Evolutionary conservation across 2,113 vertebrate genomes (phyloP), one percentile per base, ranked within the genome.

Genomic region (Manacus vitellinus): DNA sequence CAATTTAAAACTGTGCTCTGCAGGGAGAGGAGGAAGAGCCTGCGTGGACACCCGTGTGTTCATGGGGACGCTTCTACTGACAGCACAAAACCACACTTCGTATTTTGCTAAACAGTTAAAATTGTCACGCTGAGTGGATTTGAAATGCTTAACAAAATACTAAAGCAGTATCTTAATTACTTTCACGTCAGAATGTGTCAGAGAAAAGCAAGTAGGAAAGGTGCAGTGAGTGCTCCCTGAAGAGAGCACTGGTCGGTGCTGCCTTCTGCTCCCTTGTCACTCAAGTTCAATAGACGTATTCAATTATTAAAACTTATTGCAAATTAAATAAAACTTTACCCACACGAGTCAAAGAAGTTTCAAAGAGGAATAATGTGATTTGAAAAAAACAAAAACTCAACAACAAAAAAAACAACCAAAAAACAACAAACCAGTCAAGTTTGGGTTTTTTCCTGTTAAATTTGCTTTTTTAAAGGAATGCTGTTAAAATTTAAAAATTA

Each of bases 81-180:
- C 9, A 24, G 25, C 23, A 9, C 33, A 68, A 85, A 20, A 4
- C 2, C 5, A 0, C 8, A 12, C 4, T 56, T 37, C 9, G 1
- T 19, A 8, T 23, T 92, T 78, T 25, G 24, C 33, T 41, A 9
- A 78, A 21, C 12, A 10, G 24, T 54, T 65, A 6, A 49, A 86
- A 59, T 37, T 2, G 22, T 5, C 2, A 3, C 2, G 6, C 14
- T n/a, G 19, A 82, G 78, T 1, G 2, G 12, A 54, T 84, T 56
- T 66, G 30, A 71, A 74, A 56, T 25, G 30, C 35, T 61, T 54
- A 15, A n/a, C 63, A 55, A 47, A 56, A 23, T 14, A 6, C 4
- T 55, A 39, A 41, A 1, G 6, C n/a, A 47, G 47, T 41, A 24
- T 5, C 6, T 54, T 66, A 5, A 3, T 25, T 19, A 30, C 31